A percentile compares a stretch with the other conserved stretches of the same genome.
Evolutionary conservation across 2,797 vertebrate species (phyloP).

Genomic region (Clangula hyemalis): DNA sequence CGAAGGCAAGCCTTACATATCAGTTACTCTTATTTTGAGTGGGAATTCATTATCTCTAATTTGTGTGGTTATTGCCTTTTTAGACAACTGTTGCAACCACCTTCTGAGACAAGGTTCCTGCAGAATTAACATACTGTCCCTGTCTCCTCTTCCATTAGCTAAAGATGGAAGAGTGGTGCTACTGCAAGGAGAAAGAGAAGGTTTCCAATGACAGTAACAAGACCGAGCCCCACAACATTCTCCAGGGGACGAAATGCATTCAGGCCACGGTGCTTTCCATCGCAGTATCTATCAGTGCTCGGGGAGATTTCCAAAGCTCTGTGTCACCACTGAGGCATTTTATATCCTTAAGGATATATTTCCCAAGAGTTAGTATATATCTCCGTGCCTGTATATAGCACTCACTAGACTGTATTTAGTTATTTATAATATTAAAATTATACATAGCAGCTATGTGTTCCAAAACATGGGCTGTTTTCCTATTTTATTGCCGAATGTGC

Average conservation of each 20-base stretch:
- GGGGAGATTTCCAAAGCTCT: slow-evolving; percentile 21
- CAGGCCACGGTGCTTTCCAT: neutral
- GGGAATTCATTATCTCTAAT: neutral
- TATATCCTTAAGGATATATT: neutral
- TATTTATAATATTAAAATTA: slow-evolving; percentile 47
- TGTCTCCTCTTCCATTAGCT: neutral
- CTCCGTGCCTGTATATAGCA: neutral
- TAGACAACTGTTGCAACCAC: neutral
- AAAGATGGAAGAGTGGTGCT: neutral
- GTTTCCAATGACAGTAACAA: neutral
- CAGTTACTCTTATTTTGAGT: neutral
- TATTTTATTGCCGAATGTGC: slow-evolving; percentile 40
- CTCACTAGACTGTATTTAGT: slow-evolving; percentile 5
- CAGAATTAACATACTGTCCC: neutral
- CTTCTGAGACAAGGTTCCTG: neutral
- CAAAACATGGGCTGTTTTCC: neutral
- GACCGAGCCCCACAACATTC: neutral
- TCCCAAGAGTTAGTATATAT: slow-evolving; percentile 33
- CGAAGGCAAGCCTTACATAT: neutral
- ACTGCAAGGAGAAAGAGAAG: neutral
- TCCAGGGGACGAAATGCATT: neutral
- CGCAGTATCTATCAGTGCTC: neutral
- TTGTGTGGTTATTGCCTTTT: neutral
- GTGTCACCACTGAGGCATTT: slow-evolving; percentile 5
- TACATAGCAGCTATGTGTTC: neutral